phyloP scores from a whole-genome alignment of 2,888 invertebrate species.

The Scaptodrosophila latifasciaeformis region DNA sequence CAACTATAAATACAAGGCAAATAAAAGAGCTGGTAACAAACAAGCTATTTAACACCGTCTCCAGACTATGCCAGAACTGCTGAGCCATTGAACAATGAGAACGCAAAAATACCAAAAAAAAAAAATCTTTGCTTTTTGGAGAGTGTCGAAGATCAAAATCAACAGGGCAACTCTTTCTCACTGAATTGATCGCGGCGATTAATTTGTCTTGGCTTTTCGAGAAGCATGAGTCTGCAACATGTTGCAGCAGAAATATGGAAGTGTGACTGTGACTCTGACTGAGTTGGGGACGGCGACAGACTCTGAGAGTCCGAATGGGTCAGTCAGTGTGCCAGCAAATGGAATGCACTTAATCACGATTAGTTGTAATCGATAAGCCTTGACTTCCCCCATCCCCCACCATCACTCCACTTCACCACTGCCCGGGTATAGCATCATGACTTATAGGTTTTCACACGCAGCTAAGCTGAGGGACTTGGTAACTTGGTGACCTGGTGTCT shows the following conservation, averaged over 20 bases:
- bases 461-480: too few species aligned
- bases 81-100: constrained; percentile 56
- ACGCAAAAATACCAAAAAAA: constrained; percentile 25
- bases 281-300: background rate
- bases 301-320: background rate
- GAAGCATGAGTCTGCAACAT: constrained; percentile 63
- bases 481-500: background rate
- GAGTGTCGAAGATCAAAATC: constrained; percentile 70
- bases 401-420: background rate
- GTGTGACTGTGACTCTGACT: constrained; percentile 11
- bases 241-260: constrained; percentile 26
- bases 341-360: constrained; percentile 73
- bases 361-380: constrained; percentile 71
- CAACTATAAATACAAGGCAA: background rate
- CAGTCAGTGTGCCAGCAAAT: constrained; percentile 39
- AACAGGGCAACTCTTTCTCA: constrained; percentile 47
- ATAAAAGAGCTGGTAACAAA: constrained; percentile 40
- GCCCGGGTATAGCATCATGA: constrained; percentile 13
- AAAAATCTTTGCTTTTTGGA: constrained; percentile 9
- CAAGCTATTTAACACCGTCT: constrained; percentile 67
- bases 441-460: constrained; percentile 6
- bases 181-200: constrained; percentile 72
- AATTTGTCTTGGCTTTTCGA: constrained; percentile 67
- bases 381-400: background rate
- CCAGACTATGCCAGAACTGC: constrained; percentile 31